Evolutionary conservation across 2,113 vertebrate genomes (phyloP).

Genomic region (Tragelaphus imberbis): DNA sequence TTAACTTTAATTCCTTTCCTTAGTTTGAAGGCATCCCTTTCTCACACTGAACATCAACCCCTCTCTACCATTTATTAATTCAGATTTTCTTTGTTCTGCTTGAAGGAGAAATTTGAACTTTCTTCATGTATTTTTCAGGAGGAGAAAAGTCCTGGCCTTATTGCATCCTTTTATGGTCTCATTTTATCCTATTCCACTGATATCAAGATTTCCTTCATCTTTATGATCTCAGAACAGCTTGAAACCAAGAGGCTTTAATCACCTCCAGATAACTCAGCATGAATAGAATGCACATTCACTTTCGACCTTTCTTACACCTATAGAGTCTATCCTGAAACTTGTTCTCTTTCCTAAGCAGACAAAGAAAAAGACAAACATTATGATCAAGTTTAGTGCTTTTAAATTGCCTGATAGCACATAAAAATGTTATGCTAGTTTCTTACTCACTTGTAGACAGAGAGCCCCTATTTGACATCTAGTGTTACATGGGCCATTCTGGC

Average conservation of each 20-base stretch:
- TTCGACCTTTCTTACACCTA: background rate
- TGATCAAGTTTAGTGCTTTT: background rate
- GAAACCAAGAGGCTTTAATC: background rate
- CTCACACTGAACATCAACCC: background rate
- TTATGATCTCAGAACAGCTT: background rate
- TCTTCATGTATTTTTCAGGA: background rate
- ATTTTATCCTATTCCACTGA: background rate
- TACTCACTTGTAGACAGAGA: background rate
- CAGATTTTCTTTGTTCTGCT: background rate
- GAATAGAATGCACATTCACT: background rate
- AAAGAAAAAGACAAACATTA: background rate
- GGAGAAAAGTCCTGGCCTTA: background rate
- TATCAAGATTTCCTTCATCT: background rate
- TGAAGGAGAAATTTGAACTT: background rate
- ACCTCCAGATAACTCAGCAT: background rate
- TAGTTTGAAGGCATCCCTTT: background rate
- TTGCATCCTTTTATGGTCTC: background rate
- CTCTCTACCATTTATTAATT: background rate
- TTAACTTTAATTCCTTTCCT: background rate
- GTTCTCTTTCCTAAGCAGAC: background rate
- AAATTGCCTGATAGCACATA: background rate
- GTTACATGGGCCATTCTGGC: background rate
- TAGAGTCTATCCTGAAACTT: background rate
- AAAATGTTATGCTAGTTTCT: background rate
- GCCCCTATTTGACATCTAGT: background rate